Percentiles rank a stretch among this genome's conserved stretches.
Evolutionary conservation across 1,140 invertebrate genomes (phyloP).

Genomic region (Ooceraea biroi): DNA sequence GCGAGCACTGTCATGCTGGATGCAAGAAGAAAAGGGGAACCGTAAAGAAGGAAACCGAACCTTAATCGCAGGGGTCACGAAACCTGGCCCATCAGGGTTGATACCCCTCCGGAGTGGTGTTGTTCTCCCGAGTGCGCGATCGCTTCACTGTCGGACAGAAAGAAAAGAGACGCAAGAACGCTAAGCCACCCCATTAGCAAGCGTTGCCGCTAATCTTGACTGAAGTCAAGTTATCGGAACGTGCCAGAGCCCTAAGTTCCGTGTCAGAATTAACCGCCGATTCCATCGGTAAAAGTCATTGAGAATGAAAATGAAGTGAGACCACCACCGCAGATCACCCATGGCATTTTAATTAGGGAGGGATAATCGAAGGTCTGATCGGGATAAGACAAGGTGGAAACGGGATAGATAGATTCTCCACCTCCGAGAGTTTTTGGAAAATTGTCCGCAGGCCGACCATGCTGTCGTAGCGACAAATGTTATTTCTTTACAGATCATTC

Average conservation of each 20-base stretch:
- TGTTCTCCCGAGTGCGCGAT: slow-evolving; percentile 88
- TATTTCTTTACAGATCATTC: background rate
- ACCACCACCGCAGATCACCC: slow-evolving; percentile 21
- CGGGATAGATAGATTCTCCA: slow-evolving; percentile 38
- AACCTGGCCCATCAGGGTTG: slow-evolving; percentile 82
- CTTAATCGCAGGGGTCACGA: slow-evolving; percentile 80
- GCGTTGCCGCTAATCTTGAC: slow-evolving; percentile 65
- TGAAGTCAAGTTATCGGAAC: slow-evolving; percentile 27
- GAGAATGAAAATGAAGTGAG: slow-evolving; percentile 11
- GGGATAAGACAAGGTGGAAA: background rate
- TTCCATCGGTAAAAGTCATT: background rate
- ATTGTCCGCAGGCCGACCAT: slow-evolving; percentile 31
- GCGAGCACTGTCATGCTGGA: slow-evolving; percentile 32
- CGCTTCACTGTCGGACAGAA: slow-evolving; percentile 87
- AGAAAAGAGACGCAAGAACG: slow-evolving; percentile 75
- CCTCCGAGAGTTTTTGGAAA: slow-evolving; percentile 20
- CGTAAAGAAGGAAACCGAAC: slow-evolving; percentile 79
- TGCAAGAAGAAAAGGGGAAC: background rate
- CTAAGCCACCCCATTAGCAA: slow-evolving; percentile 77
- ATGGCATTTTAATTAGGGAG: slow-evolving; percentile 15
- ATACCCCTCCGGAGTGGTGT: slow-evolving; percentile 85
- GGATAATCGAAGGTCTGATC: background rate
- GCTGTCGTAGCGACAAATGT: slow-evolving; percentile 9
- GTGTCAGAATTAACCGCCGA: background rate
- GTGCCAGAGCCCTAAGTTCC: background rate